phyloP scores from a whole-genome alignment of 1,140 invertebrate species.

The Drosophila nannoptera region DNA sequence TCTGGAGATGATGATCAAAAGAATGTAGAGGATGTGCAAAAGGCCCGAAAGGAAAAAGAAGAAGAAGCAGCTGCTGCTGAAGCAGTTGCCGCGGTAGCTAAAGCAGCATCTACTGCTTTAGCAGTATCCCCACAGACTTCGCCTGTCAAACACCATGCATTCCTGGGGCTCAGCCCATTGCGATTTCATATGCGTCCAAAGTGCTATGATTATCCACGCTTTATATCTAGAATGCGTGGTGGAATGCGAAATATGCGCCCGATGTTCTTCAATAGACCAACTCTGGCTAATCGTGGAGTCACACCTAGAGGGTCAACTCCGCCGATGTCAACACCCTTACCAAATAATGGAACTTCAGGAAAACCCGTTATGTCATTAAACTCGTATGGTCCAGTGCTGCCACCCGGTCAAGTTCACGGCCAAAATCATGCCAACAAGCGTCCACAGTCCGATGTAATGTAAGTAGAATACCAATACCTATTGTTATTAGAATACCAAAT shows the following conservation, averaged over 20 bases:
- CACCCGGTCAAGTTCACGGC: slow-evolving; percentile 13
- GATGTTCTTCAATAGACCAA: slow-evolving; percentile 44
- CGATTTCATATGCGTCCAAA: slow-evolving; percentile 56
- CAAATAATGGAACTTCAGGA: slow-evolving; percentile 22
- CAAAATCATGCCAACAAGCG: slow-evolving; percentile 21
- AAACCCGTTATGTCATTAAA: not conserved
- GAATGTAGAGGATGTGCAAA: slow-evolving; percentile 57
- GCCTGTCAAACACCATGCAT: slow-evolving; percentile 24
- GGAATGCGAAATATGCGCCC: slow-evolving; percentile 52
- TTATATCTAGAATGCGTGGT: slow-evolving; percentile 59
- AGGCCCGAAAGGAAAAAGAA: slow-evolving; percentile 63
- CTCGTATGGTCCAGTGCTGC: slow-evolving; percentile 36
- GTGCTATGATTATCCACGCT: slow-evolving; percentile 56
- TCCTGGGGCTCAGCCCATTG: slow-evolving; percentile 43
- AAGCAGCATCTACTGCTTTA: slow-evolving; percentile 54
- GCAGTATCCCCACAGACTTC: slow-evolving; percentile 16
- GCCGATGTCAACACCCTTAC: not conserved
- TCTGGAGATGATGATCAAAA: slow-evolving; percentile 53
- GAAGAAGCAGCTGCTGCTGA: slow-evolving; percentile 58
- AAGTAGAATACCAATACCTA: slow-evolving; percentile 21
- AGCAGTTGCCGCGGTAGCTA: no score
- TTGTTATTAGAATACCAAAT: no score
- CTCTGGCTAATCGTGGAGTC: slow-evolving; percentile 13
- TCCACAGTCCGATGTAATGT: slow-evolving; percentile 49
- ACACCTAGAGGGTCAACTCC: slow-evolving; percentile 19